Evolutionary conservation across 2,797 vertebrate genomes (phyloP).

Genomic region (Rhynchotus rufescens): DNA sequence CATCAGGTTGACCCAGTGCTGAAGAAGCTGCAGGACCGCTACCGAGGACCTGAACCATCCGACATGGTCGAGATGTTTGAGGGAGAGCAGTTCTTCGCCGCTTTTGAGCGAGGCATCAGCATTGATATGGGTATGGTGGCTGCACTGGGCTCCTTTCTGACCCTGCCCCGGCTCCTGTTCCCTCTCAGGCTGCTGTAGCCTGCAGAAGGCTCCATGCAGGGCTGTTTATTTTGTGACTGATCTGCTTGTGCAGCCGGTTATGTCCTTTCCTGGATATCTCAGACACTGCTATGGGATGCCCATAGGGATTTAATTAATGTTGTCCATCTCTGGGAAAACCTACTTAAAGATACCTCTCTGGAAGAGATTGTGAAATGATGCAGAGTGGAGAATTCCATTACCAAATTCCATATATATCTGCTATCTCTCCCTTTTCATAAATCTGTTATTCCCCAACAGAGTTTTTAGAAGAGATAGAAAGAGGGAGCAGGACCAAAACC

Average conservation of each 20-base stretch:
- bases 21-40: conserved; percentile 79
- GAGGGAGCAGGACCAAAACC: neutral
- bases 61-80: conserved; percentile 94
- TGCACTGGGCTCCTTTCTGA: neutral
- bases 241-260: neutral
- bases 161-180: neutral
- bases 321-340: neutral
- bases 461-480: neutral
- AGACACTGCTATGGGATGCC: neutral
- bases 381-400: neutral
- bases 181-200: neutral
- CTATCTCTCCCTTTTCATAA: neutral
- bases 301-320: neutral
- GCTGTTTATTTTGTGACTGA: neutral
- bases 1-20: conserved; percentile 80
- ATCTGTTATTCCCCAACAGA: neutral
- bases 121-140: conserved; percentile 86
- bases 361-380: neutral
- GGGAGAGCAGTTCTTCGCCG: conserved; percentile 96
- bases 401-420: neutral
- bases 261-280: neutral
- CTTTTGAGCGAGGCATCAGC: conserved; percentile 93
- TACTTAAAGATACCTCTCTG: neutral
- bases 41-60: conserved; percentile 94
- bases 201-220: neutral